Conservation (phyloP, 2,888 invertebrate species). For the Synergus laeviventris region DNA sequence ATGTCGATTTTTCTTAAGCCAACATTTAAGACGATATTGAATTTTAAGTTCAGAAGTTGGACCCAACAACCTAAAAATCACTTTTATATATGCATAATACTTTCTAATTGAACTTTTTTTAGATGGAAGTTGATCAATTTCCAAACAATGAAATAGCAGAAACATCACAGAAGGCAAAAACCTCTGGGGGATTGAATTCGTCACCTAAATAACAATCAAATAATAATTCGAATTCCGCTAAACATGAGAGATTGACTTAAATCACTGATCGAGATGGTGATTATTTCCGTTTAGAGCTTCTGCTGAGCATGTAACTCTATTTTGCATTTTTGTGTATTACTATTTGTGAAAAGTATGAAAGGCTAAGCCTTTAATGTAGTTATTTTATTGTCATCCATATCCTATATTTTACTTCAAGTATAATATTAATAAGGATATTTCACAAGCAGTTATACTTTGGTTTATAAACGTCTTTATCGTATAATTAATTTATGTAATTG, state of each 20-base stretch:
- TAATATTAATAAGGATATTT: neutral
- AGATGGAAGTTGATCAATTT: constrained; percentile 73
- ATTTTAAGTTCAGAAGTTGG: too few species aligned
- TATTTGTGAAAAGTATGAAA: constrained; percentile 24
- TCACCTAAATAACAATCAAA: constrained; percentile 73
- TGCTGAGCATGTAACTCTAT: constrained; percentile 31
- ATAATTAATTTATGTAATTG: constrained; percentile 7
- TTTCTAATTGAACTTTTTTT: constrained; percentile 41
- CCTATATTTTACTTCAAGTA: neutral
- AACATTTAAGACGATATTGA: too few species aligned
- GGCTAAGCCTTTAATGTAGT: neutral
- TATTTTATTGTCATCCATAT: constrained; percentile 20
- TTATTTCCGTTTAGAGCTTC: constrained; percentile 35
- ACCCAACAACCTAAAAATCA: neutral
- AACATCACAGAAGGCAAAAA: constrained; percentile 71
- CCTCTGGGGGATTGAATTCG: constrained; percentile 65
- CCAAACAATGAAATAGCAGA: constrained; percentile 68
- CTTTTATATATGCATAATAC: constrained; percentile 12
- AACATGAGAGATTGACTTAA: constrained; percentile 43
- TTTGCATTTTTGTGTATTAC: constrained; percentile 30
- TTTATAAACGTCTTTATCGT: neutral
- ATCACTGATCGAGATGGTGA: constrained; percentile 2
- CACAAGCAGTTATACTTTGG: neutral
- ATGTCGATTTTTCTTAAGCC: too few species aligned
- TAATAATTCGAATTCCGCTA: constrained; percentile 54